phyloP scores from a whole-genome alignment of 2,113 vertebrate species.

The Sylvia atricapilla region DNA sequence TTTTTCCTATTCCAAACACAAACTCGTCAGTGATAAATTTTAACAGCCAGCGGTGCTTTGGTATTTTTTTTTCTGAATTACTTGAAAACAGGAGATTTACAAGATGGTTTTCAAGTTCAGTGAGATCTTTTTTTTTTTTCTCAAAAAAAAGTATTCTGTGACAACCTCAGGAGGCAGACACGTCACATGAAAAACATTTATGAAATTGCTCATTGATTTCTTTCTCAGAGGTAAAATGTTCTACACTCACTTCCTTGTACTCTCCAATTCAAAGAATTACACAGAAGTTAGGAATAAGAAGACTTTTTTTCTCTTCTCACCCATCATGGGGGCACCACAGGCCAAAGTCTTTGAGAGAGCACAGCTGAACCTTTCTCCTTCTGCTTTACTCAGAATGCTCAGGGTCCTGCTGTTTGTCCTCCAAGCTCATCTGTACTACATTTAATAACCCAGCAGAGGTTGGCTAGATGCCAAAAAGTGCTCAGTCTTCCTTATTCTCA shows the following conservation, averaged over 20 bases:
- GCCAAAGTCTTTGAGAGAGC: neutral
- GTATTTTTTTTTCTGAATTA: neutral
- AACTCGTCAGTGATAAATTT: neutral
- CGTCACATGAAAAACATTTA: neutral
- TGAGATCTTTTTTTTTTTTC: neutral
- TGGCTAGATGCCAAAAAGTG: neutral
- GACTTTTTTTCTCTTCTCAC: neutral
- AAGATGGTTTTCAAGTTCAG: neutral
- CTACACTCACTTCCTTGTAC: neutral
- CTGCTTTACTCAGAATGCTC: neutral
- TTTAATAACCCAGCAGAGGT: neutral
- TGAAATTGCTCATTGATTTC: slow-evolving; percentile 11
- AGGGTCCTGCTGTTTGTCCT: neutral
- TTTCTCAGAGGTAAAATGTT: neutral
- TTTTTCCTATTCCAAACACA: neutral
- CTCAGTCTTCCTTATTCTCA: neutral
- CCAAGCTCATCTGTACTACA: neutral
- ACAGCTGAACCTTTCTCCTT: neutral
- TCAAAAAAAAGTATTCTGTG: neutral
- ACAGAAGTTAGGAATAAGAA: neutral
- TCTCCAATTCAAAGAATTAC: neutral
- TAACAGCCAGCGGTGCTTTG: neutral
- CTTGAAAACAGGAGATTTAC: neutral
- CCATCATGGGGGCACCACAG: neutral
- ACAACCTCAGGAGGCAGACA: neutral